Conservation (phyloP, 2,888 invertebrate genomes). For the Catonia carolina region DNA sequence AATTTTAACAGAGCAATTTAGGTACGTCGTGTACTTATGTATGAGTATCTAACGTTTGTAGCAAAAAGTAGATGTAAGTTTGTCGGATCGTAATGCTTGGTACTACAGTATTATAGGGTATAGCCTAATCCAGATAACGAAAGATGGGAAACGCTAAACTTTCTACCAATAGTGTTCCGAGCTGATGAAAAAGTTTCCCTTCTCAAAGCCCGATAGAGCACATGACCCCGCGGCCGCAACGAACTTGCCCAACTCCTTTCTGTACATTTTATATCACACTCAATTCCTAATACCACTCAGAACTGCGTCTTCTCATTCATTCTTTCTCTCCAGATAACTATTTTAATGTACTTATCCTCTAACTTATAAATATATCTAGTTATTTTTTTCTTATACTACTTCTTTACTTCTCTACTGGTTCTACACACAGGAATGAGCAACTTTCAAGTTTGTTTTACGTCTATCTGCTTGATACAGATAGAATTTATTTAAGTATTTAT, state of each 20-base stretch:
- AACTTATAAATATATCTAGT: too few species aligned
- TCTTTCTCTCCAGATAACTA: too few species aligned
- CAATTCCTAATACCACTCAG: slow-evolving; percentile 10
- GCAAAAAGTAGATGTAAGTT: slow-evolving; percentile 1
- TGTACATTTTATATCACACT: slow-evolving; percentile 14
- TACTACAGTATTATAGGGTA: not conserved
- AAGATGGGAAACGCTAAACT: slow-evolving; percentile 12
- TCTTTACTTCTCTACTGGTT: not conserved
- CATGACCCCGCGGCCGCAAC: slow-evolving; percentile 11
- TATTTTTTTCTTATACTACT: not conserved
- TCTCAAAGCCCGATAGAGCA: slow-evolving; percentile 7
- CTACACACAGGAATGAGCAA: too few species aligned
- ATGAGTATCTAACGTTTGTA: slow-evolving; percentile 6
- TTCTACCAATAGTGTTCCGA: slow-evolving; percentile 13
- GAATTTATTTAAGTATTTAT: too few species aligned
- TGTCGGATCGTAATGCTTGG: slow-evolving; percentile 9
- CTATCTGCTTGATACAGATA: too few species aligned
- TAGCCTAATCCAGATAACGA: slow-evolving; percentile 14
- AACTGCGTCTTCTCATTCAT: too few species aligned
- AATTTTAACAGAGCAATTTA: too few species aligned
- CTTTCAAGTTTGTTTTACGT: too few species aligned
- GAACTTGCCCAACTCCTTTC: slow-evolving; percentile 7
- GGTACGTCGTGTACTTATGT: too few species aligned
- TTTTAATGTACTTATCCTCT: too few species aligned
- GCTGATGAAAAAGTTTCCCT: slow-evolving; percentile 11